Evolutionary conservation across 2,113 vertebrate genomes (phyloP), one percentile per base, ranked within the genome.

Genomic region (Larimichthys polyactis): DNA sequence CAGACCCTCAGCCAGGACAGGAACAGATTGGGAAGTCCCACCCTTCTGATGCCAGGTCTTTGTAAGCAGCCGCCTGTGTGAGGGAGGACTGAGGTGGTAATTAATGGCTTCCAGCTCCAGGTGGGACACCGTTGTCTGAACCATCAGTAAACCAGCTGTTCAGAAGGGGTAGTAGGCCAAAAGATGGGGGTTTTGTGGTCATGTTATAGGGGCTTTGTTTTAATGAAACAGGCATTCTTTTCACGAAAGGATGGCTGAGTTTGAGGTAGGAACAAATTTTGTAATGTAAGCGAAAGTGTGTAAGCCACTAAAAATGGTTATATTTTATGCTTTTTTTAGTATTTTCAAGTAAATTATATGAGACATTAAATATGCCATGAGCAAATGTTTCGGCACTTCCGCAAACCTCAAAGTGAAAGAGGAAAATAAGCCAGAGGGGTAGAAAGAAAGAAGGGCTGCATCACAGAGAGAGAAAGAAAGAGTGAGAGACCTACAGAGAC

Each of bases 51-150:
- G 71, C 75, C 73, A 81, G 88, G 78, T 90, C 88, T 90, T 81
- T 87, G 82, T 85, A 49, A 82, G 79, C n/a, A 16, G 14, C 88
- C 60, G 77, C 64, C 72, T 85, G 72, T 32, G 73, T 68, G 81
- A 89, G 82, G 81, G 73, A 72, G 68, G 84, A 75, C 85, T 51
- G 49, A 68, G 59, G 75, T 65, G 24, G 58, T 93, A 94, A 94
- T 93, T 91, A 91, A 70, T 89, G 86, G 84, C 67, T 88, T 89
- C n/a, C 59, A 71, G 62, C 79, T 89, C 84, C 90, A 93, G 90
- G 89, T 92, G 88, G 92, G 75, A 93, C 27, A 77, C 73, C 63
- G 80, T 84, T 74, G 80, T 92, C 81, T 75, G 49, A 44, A 32
- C 52, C 1, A 11, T 66, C 32, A 22, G 88, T 73, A 70, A 90